Evolutionary conservation across 23 tunicate species (phyloP).

Genomic region (Aplidium turbinatum): DNA sequence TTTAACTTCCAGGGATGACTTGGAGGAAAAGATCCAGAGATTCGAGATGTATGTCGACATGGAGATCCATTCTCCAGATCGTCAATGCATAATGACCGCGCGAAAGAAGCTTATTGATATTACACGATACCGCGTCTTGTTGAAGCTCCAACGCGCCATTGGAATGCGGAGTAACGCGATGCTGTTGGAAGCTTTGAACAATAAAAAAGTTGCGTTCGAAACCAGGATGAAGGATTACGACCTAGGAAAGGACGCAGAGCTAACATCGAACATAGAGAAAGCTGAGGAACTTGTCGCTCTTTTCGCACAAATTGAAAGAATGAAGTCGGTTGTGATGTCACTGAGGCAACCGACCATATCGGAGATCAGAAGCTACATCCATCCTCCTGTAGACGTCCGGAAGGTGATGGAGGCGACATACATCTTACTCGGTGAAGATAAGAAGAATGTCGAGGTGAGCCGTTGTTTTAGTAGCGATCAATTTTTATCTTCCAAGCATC

Average conservation of each 20-base stretch:
- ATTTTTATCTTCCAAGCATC: too few species aligned
- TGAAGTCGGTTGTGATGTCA: conserved; percentile 28
- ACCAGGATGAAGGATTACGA: conserved; percentile 16
- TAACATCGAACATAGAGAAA: neutral
- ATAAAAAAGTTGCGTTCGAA: conserved; percentile 14
- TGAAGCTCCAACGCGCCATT: conserved; percentile 9
- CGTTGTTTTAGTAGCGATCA: too few species aligned
- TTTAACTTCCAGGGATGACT: too few species aligned
- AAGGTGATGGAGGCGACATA: conserved; percentile 54
- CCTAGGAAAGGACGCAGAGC: conserved; percentile 4
- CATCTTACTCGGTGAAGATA: conserved; percentile 41
- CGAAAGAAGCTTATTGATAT: too few species aligned
- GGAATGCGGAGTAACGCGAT: conserved; percentile 21
- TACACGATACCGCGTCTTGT: conserved; percentile 16
- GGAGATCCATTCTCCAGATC: too few species aligned
- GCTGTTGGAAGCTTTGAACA: neutral
- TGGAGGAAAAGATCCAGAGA: too few species aligned
- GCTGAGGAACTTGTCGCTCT: conserved; percentile 10
- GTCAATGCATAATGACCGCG: too few species aligned
- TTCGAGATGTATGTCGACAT: too few species aligned
- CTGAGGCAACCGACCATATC: conserved; percentile 42
- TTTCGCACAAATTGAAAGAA: conserved; percentile 29
- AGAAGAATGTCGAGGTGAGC: conserved; percentile 19
- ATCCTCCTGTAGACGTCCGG: conserved; percentile 41
- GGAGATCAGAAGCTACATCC: conserved; percentile 49